A percentile compares a stretch with the other conserved stretches of the same genome.
These are phyloP conservation scores for Formicarius rufipectus DNA, from an alignment of 2,113 vertebrate species.

Conservation along the genomic window DNA sequence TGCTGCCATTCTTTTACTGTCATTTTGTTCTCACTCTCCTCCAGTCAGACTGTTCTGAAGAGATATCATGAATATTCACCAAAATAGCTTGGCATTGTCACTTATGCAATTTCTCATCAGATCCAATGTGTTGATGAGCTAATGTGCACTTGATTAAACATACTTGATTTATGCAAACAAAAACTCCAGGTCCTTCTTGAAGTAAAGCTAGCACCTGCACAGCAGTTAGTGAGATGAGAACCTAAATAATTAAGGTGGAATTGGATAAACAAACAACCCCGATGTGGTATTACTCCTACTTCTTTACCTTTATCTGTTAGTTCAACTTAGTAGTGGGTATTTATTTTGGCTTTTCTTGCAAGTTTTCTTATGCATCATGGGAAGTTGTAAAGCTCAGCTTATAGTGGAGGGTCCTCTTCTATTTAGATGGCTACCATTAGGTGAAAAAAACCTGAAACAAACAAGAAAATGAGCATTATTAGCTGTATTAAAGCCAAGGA, in stretches of 20 bases:
- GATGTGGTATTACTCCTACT: neutral
- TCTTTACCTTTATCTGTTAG: neutral
- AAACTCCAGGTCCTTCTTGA: conserved; percentile 40
- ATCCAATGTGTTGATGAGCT: conserved; percentile 54
- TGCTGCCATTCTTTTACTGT: conserved; percentile 53
- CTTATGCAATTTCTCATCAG: conserved; percentile 40
- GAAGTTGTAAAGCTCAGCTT: neutral
- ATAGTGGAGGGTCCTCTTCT: neutral
- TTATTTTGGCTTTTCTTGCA: neutral
- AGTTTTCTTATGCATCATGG: neutral
- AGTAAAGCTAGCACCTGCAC: conserved; percentile 44
- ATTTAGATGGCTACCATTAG: neutral
- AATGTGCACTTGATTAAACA: conserved; percentile 55
- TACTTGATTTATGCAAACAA: conserved; percentile 59
- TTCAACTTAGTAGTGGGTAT: neutral
- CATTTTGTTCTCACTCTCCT: conserved; percentile 57
- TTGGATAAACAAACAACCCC: conserved; percentile 57
- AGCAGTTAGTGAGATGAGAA: conserved; percentile 39
- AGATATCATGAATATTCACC: conserved; percentile 59
- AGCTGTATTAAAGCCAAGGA: neutral
- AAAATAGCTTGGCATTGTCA: conserved; percentile 57
- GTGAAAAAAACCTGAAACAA: neutral
- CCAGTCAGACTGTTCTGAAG: conserved; percentile 25
- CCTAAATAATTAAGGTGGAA: conserved; percentile 49
- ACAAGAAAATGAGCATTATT: neutral